Conservation (phyloP, 2,113 vertebrate species). For the Chaenogobius annularis region DNA sequence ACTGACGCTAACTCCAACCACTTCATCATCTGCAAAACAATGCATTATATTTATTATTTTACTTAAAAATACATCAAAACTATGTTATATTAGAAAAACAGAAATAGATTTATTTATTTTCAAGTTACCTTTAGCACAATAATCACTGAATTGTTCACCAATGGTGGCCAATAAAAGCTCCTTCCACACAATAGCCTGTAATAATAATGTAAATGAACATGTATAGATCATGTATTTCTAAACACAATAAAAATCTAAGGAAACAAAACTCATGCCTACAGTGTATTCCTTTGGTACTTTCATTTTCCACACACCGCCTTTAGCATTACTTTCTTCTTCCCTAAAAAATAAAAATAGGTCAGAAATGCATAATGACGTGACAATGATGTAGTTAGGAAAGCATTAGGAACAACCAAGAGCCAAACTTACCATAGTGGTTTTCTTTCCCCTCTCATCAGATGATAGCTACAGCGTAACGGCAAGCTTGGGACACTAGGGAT, state of each 20-base stretch:
- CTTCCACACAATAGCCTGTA: constrained; percentile 91
- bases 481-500: constrained; percentile 87
- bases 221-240: background rate
- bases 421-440: constrained; percentile 87
- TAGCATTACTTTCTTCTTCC: constrained; percentile 97
- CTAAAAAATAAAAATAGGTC: constrained; percentile 59
- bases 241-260: background rate
- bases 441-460: constrained; percentile 93
- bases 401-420: background rate
- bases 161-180: constrained; percentile 92
- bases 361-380: background rate
- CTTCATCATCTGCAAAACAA: constrained; percentile 86
- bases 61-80: background rate
- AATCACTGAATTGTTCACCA: constrained; percentile 94
- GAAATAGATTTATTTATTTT: too few relatives aligned
- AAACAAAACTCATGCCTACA: constrained; percentile 61
- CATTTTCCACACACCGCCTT: constrained; percentile 96
- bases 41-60: background rate
- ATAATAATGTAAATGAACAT: constrained; percentile 10
- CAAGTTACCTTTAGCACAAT: constrained; percentile 85
- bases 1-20: constrained; percentile 92
- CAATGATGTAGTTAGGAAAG: background rate
- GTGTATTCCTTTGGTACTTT: constrained; percentile 92
- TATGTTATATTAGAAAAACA: background rate
- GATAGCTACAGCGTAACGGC: constrained; percentile 90